Evolutionary conservation across 2,797 vertebrate genomes (phyloP).

Genomic region (Kryptolebias ocellatus): DNA sequence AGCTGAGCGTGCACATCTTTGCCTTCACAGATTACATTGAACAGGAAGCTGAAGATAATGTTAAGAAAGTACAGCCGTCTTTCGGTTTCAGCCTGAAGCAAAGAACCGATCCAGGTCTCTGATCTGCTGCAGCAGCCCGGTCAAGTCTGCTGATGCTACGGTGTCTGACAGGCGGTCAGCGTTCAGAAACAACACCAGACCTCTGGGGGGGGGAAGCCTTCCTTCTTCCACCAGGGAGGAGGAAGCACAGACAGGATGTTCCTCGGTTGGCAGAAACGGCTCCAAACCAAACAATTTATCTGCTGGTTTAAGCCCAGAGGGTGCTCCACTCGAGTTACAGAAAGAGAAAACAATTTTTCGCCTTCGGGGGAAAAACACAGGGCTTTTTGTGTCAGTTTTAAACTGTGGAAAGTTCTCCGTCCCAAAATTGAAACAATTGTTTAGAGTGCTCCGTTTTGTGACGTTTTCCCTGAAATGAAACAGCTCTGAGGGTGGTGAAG

Average conservation of each 20-base stretch:
- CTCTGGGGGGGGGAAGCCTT: neutral
- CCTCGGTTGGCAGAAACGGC: neutral
- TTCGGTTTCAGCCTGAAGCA: neutral
- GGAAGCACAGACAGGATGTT: neutral
- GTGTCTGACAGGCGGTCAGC: neutral
- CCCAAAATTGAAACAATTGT: neutral
- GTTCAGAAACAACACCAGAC: neutral
- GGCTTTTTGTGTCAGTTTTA: neutral
- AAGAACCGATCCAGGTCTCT: neutral
- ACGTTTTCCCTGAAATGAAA: neutral
- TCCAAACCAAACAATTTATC: neutral
- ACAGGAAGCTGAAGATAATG: neutral
- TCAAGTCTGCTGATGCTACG: neutral
- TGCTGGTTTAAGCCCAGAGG: neutral
- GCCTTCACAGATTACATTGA: neutral
- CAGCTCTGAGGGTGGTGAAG: no score
- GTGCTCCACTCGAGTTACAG: neutral
- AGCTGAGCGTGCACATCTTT: neutral
- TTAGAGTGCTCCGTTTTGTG: neutral
- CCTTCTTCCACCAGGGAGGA: neutral
- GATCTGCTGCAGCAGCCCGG: constrained; percentile 6
- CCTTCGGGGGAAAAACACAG: neutral
- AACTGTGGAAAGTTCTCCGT: neutral
- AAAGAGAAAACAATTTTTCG: no score
- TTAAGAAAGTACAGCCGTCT: neutral